A percentile compares a stretch with the other conserved stretches of the same genome.
Evolutionary conservation across 2,113 vertebrate genomes (phyloP).

Genomic region (Podiceps cristatus): DNA sequence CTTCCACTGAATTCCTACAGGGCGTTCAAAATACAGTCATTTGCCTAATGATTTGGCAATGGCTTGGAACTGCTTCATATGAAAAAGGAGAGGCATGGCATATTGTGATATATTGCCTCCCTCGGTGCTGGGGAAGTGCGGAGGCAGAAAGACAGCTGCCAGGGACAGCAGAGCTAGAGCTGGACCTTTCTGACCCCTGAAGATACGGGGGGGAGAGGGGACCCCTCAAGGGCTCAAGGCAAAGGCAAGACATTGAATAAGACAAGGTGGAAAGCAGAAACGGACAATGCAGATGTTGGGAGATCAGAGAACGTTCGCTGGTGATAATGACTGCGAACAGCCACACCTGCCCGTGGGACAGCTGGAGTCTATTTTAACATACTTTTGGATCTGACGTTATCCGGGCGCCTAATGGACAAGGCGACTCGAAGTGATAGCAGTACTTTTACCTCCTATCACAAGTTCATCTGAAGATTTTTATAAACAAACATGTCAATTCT

Average conservation of each 20-base stretch:
- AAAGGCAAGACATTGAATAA: background rate
- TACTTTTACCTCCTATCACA: background rate
- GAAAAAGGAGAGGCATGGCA: background rate
- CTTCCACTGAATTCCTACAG: background rate
- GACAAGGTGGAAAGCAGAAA: background rate
- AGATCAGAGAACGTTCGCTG: background rate
- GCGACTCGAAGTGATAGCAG: background rate
- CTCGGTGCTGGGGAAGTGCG: accelerated
- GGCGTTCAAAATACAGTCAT: background rate
- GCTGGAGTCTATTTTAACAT: background rate
- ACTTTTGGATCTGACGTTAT: background rate
- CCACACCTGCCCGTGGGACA: background rate
- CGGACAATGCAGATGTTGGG: background rate
- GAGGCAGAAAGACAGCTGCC: background rate
- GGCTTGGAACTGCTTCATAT: background rate
- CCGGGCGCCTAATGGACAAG: background rate
- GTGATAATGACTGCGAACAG: background rate
- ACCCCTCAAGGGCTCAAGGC: background rate
- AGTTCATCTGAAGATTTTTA: background rate
- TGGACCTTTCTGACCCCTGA: background rate
- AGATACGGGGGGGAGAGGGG: accelerated
- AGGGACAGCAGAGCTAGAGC: background rate
- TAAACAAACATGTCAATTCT: background rate
- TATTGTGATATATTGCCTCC: background rate
- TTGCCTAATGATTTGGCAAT: background rate